Percentiles rank a stretch among this genome's conserved stretches.
Evolutionary conservation across 1,140 invertebrate species (phyloP).

Genomic region (Platorchestia sp.): DNA sequence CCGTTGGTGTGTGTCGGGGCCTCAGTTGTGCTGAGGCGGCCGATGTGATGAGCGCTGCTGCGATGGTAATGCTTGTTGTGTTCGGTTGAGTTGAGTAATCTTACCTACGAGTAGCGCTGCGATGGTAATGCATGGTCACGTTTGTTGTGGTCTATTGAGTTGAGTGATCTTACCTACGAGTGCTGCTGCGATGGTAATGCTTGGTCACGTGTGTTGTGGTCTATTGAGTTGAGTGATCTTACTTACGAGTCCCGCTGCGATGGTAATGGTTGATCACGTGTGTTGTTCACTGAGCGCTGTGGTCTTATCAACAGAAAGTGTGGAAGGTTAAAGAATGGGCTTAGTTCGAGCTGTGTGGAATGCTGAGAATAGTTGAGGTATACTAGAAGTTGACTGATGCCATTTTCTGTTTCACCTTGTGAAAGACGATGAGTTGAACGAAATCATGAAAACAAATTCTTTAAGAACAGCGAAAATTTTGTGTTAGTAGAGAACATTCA

Average conservation of each 20-base stretch:
- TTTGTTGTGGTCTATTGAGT: background rate
- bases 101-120: background rate
- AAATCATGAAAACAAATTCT: background rate
- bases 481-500: background rate
- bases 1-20: background rate
- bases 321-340: too few relatives aligned
- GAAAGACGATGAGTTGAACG: background rate
- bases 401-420: background rate
- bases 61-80: background rate
- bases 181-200: background rate
- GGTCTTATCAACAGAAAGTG: too few relatives aligned
- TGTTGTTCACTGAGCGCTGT: too few relatives aligned
- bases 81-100: too few relatives aligned
- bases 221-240: background rate
- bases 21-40: background rate
- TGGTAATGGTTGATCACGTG: too few relatives aligned
- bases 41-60: background rate
- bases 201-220: background rate
- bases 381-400: too few relatives aligned
- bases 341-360: too few relatives aligned
- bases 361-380: too few relatives aligned
- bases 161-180: background rate
- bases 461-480: background rate
- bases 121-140: background rate
- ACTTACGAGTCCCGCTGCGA: too few relatives aligned